Percentiles rank a stretch among this genome's conserved stretches.
Conservation (phyloP, 2,113 vertebrate species). For the Uria lomvia region DNA sequence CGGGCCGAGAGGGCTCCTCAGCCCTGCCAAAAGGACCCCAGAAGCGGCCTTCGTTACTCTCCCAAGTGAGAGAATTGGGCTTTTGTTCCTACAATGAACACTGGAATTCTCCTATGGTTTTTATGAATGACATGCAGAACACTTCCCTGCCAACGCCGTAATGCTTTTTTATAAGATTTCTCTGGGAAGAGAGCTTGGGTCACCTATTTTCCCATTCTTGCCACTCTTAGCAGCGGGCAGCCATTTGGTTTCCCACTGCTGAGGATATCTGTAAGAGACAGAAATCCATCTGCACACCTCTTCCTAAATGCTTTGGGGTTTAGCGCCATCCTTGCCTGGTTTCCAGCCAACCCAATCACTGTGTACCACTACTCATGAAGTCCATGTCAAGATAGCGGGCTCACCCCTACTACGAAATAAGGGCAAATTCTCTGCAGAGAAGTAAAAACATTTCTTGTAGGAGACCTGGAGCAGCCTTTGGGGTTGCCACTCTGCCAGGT, state of each 20-base stretch:
- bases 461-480: background rate
- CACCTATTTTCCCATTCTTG: background rate
- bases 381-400: too few species aligned
- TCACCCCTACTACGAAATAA: background rate
- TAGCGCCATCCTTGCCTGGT: background rate
- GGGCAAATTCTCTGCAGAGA: background rate
- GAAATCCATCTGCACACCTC: background rate
- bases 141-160: background rate
- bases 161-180: background rate
- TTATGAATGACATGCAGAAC: background rate
- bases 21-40: background rate
- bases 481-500: background rate
- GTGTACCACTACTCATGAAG: background rate
- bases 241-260: background rate
- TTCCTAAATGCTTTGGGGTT: background rate
- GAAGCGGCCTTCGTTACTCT: background rate
- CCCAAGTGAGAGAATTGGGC: background rate
- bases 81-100: background rate
- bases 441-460: background rate
- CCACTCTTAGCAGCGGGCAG: background rate
- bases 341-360: background rate
- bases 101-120: background rate
- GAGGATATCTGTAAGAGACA: background rate
- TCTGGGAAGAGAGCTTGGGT: background rate
- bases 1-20: background rate